Evolutionary conservation across 2,797 vertebrate genomes (phyloP).

Genomic region (Dendrocincla fuliginosa): DNA sequence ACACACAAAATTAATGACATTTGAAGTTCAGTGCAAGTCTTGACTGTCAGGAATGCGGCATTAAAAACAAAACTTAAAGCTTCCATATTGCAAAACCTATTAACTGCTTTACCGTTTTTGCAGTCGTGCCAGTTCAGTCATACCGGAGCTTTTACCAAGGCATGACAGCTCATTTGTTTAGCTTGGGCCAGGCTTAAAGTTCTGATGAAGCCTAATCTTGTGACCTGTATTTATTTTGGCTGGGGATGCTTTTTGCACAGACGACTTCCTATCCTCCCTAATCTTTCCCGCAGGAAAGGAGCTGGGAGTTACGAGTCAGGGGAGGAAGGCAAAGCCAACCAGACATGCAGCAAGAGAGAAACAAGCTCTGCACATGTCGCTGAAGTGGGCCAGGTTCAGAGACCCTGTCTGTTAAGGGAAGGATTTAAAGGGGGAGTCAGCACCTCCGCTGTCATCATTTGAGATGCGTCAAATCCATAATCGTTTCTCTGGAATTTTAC

Average conservation of each 20-base stretch:
- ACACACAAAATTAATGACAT: constrained; percentile 34
- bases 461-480: constrained; percentile 27
- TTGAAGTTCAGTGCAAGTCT: constrained; percentile 33
- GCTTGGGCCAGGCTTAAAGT: constrained; percentile 74
- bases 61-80: constrained; percentile 61
- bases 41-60: constrained; percentile 65
- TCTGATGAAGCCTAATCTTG: constrained; percentile 77
- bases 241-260: constrained; percentile 55
- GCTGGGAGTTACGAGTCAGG: not conserved
- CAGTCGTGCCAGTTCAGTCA: constrained; percentile 62
- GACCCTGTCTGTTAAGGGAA: constrained; percentile 31
- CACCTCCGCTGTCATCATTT: not conserved
- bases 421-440: constrained; percentile 40
- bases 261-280: constrained; percentile 74
- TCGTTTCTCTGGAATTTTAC: not conserved
- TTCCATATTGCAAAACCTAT: constrained; percentile 67
- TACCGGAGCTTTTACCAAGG: constrained; percentile 50
- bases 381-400: constrained; percentile 32
- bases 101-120: constrained; percentile 60
- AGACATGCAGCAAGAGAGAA: constrained; percentile 27
- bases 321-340: constrained; percentile 53
- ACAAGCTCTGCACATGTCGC: not conserved
- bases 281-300: constrained; percentile 73
- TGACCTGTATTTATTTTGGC: constrained; percentile 78
- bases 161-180: constrained; percentile 76